Percentiles rank a stretch among this genome's conserved stretches.
Conservation (phyloP, 2,888 invertebrate species). For the Elmis aenea region DNA sequence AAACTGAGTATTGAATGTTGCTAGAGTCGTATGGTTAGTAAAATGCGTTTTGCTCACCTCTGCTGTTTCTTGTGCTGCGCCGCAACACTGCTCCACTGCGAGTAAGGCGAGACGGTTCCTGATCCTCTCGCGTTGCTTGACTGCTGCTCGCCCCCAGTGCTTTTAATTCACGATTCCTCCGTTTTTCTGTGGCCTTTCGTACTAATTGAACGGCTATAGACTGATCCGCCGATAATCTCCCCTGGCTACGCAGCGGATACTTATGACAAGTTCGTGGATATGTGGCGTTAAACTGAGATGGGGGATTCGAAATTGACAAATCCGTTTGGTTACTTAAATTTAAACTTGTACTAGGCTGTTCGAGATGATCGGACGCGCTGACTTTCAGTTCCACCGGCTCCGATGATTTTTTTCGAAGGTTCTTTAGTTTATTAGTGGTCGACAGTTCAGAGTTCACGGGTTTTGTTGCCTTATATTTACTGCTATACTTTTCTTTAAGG, state of each 20-base stretch:
- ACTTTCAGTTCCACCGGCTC: conserved; percentile 13
- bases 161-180: conserved; percentile 46
- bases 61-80: conserved; percentile 51
- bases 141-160: conserved; percentile 54
- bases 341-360: conserved; percentile 5
- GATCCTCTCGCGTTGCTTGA: conserved; percentile 45
- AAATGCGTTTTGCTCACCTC: conserved; percentile 38
- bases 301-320: conserved; percentile 20
- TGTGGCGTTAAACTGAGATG: conserved; percentile 29
- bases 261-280: conserved; percentile 35
- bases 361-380: neutral
- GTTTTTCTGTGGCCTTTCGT: conserved; percentile 35
- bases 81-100: conserved; percentile 47
- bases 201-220: conserved; percentile 14
- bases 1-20: too few relatives aligned
- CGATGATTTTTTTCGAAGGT: conserved; percentile 8
- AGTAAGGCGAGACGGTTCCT: conserved; percentile 52
- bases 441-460: neutral
- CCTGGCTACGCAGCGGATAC: conserved; percentile 47
- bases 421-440: neutral
- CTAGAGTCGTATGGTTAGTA: too few relatives aligned
- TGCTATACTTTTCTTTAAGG: conserved; percentile 7
- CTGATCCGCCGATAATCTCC: conserved; percentile 27
- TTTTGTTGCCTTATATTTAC: conserved; percentile 4
- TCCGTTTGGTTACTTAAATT: conserved; percentile 5